Evolutionary conservation across 2,797 vertebrate genomes (phyloP).

Genomic region (Microtus obscurus): DNA sequence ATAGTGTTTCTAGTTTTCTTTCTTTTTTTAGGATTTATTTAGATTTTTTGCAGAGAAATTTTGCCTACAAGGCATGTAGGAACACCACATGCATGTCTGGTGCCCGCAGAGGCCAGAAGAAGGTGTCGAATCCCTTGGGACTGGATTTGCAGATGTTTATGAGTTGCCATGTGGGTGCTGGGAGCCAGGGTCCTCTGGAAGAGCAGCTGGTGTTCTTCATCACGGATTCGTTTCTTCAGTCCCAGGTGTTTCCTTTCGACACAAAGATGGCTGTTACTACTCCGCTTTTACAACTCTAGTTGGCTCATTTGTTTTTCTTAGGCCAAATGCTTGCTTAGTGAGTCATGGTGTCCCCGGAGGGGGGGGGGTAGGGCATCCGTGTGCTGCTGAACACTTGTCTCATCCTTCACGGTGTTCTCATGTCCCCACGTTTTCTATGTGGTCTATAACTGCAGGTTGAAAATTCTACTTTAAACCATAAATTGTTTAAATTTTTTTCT

Average conservation of each 20-base stretch:
- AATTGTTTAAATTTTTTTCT: conserved; percentile 26
- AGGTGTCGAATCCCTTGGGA: neutral
- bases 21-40: neutral
- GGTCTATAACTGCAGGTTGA: neutral
- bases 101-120: neutral
- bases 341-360: conserved; percentile 8
- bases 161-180: neutral
- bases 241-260: neutral
- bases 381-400: conserved; percentile 19
- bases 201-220: neutral
- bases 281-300: neutral
- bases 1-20: neutral
- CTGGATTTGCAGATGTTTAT: neutral
- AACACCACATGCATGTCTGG: neutral
- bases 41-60: neutral
- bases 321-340: neutral
- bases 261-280: neutral
- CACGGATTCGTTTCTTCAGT: too few relatives aligned
- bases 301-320: conserved; percentile 3
- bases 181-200: neutral
- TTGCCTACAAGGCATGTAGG: neutral
- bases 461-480: neutral
- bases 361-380: too few relatives aligned
- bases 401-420: neutral
- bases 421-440: conserved; percentile 4